Conservation (phyloP, 2,888 invertebrate species). For the Drosophila meridiana region DNA sequence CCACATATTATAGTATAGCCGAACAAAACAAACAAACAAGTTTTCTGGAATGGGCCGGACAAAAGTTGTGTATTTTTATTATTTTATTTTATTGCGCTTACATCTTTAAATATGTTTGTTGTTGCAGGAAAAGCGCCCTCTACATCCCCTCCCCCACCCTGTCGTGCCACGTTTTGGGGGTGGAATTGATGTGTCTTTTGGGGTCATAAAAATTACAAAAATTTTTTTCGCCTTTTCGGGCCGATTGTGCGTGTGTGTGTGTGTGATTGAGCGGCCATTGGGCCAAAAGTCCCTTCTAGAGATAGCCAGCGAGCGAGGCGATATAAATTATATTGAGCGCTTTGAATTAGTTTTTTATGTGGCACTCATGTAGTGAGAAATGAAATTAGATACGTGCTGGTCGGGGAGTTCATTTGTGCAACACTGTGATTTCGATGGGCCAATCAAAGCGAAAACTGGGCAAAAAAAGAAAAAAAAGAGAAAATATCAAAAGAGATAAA, state of each 20-base stretch:
- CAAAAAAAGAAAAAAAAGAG: not conserved
- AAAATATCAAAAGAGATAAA: not conserved
- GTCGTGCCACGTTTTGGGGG: constrained; percentile 27
- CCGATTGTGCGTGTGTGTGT: constrained; percentile 56
- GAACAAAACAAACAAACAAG: constrained; percentile 30
- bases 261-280: constrained; percentile 56
- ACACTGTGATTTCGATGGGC: constrained; percentile 54
- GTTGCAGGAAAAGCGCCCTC: constrained; percentile 13
- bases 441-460: not conserved
- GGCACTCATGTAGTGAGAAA: constrained; percentile 69
- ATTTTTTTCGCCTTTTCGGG: constrained; percentile 67
- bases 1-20: too few relatives aligned
- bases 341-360: constrained; percentile 80
- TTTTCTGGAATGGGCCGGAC: constrained; percentile 23
- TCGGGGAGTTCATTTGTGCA: constrained; percentile 62
- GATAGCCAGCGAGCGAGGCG: constrained; percentile 60
- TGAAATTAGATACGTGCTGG: constrained; percentile 77
- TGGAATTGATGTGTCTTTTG: constrained; percentile 81
- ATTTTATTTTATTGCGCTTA: constrained; percentile 76
- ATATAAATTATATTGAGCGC: constrained; percentile 79
- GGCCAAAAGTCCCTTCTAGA: constrained; percentile 41
- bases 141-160: not conserved
- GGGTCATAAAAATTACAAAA: constrained; percentile 81
- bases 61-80: constrained; percentile 80
- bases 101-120: constrained; percentile 73